phyloP scores from a whole-genome alignment of 2,888 invertebrate species.

The Mythimna lalbum region DNA sequence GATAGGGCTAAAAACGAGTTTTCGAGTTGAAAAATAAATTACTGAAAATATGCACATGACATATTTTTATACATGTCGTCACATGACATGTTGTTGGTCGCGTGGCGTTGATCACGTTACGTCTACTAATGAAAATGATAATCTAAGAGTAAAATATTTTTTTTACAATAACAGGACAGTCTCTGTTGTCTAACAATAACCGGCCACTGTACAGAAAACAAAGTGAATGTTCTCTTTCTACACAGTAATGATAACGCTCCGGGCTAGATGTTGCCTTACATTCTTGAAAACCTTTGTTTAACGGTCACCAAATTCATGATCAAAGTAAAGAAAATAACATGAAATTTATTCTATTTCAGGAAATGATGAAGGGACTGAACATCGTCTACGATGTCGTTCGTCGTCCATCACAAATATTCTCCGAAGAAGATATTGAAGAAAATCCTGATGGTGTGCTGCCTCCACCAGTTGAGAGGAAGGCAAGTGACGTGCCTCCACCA shows the following conservation, averaged over 20 bases:
- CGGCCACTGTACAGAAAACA: constrained; percentile 66
- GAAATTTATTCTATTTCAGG: constrained; percentile 86
- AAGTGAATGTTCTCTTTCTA: constrained; percentile 72
- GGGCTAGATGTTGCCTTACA: constrained; percentile 70
- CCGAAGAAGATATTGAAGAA: constrained; percentile 87
- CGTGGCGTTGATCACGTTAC: background rate
- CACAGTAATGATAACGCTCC: constrained; percentile 74
- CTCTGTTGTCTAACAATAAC: constrained; percentile 70
- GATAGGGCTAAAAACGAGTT: too few relatives aligned
- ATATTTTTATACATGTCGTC: background rate
- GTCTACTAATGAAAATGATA: background rate
- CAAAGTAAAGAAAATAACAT: constrained; percentile 54
- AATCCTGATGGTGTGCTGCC: constrained; percentile 68
- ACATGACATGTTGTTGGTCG: too few relatives aligned
- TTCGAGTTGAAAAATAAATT: background rate
- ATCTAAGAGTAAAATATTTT: background rate
- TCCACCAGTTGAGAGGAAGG: constrained; percentile 75
- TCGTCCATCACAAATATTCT: constrained; percentile 92
- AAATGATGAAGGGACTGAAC: constrained; percentile 96
- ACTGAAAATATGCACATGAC: background rate
- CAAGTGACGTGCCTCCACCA: constrained; percentile 85
- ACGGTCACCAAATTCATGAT: constrained; percentile 45
- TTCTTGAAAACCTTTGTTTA: constrained; percentile 64
- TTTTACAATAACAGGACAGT: constrained; percentile 27
- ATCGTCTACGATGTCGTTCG: constrained; percentile 95